Conservation (phyloP, 2,113 vertebrate species). For the Mirza zaza region DNA sequence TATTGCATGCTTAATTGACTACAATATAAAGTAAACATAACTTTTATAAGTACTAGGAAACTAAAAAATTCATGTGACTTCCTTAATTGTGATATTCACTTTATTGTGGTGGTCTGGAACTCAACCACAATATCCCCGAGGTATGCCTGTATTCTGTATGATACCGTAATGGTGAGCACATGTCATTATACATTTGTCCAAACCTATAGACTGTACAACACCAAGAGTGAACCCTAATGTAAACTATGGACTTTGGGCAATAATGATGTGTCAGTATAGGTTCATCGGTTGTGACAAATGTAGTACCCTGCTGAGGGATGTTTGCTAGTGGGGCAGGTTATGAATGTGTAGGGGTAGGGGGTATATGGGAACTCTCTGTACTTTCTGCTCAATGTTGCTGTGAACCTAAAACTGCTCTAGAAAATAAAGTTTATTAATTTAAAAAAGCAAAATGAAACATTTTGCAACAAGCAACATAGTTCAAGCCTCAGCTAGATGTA, state of each 20-base stretch:
- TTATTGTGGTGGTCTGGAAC: not conserved
- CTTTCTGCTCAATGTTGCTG: not conserved
- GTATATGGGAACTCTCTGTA: not conserved
- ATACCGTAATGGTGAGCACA: not conserved
- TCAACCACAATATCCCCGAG: not conserved
- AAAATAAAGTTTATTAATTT: not conserved
- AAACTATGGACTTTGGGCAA: not conserved
- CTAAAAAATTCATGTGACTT: not conserved
- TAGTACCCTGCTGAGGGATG: not conserved
- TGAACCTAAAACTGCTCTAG: not conserved
- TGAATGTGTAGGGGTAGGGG: not conserved
- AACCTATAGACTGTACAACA: not conserved
- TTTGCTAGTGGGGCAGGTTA: not conserved
- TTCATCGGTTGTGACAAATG: not conserved
- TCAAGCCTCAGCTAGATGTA: not conserved
- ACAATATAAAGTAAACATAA: not conserved
- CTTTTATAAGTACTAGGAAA: not conserved
- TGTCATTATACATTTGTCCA: not conserved
- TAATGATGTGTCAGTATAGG: not conserved
- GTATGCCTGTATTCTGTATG: not conserved
- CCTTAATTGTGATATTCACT: not conserved
- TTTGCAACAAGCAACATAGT: not conserved
- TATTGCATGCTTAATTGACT: not conserved
- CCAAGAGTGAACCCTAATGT: not conserved
- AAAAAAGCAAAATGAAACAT: not conserved